Base-by-base conservation (phyloP, 2,888 invertebrate species). In the Hirtodrosophila cameraria region DNA sequence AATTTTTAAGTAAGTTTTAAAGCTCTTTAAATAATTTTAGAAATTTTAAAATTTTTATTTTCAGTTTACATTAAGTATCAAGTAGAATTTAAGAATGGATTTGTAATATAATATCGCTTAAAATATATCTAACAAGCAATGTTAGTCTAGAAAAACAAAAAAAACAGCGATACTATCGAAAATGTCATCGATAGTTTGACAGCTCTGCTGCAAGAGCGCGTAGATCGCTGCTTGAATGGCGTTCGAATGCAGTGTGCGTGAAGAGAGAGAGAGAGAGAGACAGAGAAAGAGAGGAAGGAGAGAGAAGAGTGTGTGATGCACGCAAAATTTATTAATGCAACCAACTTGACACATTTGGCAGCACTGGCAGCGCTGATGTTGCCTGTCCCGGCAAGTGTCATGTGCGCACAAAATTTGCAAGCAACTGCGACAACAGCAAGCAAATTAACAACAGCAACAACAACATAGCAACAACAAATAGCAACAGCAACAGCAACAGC, bases 301-400 rank as follows among this genome's bases (percentile, higher is more conserved):
- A 36, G 30, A 18, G 15, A 8, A 9, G 53, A 36, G 39, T 23
- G 49, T 52, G 57, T 61, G 86, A 79, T 73, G 70, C 49, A 71
- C 59, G 54, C 50, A 75, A 81, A 85, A 85, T 87, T 77, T 86
- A 79, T 79, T 80, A 85, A 77, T 79, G 77, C 70, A 85, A 69
- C 74, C 59, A 58, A 79, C 75, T 85, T 88, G 87, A 83, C 88
- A 88, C 77, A 82, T 78, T 81, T 76, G 87, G 79, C 79, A 80
- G 78, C 68, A 70, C 43, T 73, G 77, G 83, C 78, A 82, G 62
- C 69, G 69, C 76, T 78, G 84, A 81, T 86, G 88, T 87, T 64
- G 88, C 66, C 75, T 85, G 86, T 82, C 55, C 18, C 48, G 46
- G 49, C 71, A 68, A 73, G 69, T 86, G 88, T 81, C 87, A 86